These are phyloP conservation scores for Drosophila lutescens DNA, from an alignment of 2,888 invertebrate species.

Conservation along the genomic window DNA sequence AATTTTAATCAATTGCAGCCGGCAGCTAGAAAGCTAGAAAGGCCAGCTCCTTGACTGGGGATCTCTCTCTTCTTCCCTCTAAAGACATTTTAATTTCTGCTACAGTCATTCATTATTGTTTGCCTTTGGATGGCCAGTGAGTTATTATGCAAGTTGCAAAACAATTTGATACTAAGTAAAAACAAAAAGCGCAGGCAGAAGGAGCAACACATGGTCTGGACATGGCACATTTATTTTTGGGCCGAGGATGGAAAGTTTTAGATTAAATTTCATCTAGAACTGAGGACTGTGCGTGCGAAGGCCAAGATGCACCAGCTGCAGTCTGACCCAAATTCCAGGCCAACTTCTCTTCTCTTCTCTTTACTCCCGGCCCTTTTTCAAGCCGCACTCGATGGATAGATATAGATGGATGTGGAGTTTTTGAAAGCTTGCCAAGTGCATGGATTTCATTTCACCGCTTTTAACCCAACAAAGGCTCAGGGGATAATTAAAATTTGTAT, in stretches of 20 bases:
- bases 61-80: background rate
- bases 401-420: slow-evolving; percentile 22
- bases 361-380: background rate
- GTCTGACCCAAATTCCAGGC: slow-evolving; percentile 70
- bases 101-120: slow-evolving; percentile 44
- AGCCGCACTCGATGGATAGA: slow-evolving; percentile 31
- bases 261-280: slow-evolving; percentile 67
- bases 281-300: slow-evolving; percentile 45
- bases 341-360: background rate
- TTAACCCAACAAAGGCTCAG: background rate
- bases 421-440: slow-evolving; percentile 34
- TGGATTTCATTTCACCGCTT: background rate
- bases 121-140: slow-evolving; percentile 55
- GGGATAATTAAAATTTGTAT: background rate
- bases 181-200: slow-evolving; percentile 8
- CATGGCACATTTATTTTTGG: slow-evolving; percentile 64
- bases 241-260: slow-evolving; percentile 62
- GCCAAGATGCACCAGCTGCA: slow-evolving; percentile 61
- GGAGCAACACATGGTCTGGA: slow-evolving; percentile 53
- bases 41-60: slow-evolving; percentile 7
- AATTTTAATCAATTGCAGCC: slow-evolving; percentile 51
- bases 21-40: slow-evolving; percentile 16
- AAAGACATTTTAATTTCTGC: slow-evolving; percentile 49
- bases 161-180: slow-evolving; percentile 52
- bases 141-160: slow-evolving; percentile 69